Conservation (phyloP, 2,888 invertebrate genomes). For the Leptinotarsa haldemani region DNA sequence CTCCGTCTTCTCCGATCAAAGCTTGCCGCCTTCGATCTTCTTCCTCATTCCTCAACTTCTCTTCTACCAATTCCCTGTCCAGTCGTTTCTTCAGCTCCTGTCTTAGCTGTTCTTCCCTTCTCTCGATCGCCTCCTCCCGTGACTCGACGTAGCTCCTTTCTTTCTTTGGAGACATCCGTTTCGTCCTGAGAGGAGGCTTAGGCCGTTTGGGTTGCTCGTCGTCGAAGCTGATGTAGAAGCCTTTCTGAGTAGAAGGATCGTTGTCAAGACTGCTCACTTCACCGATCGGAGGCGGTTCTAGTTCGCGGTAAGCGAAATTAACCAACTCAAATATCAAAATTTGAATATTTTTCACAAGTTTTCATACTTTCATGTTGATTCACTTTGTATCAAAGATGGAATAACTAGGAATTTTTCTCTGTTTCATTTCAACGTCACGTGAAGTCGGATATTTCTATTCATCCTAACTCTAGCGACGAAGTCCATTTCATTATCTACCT, state of each 20-base stretch:
- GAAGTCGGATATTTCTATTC: too few relatives aligned
- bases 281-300: conserved; percentile 57
- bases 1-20: conserved; percentile 60
- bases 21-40: conserved; percentile 63
- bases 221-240: conserved; percentile 95
- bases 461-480: too few relatives aligned
- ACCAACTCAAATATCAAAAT: too few relatives aligned
- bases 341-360: too few relatives aligned
- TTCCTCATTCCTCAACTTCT: conserved; percentile 64
- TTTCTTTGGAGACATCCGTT: conserved; percentile 82
- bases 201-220: conserved; percentile 88
- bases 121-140: conserved; percentile 49
- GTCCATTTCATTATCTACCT: not conserved
- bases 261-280: conserved; percentile 67
- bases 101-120: conserved; percentile 52
- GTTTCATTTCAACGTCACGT: too few relatives aligned
- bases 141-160: conserved; percentile 66
- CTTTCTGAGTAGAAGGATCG: conserved; percentile 75
- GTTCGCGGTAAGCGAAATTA: too few relatives aligned
- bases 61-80: conserved; percentile 67
- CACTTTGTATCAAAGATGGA: too few relatives aligned
- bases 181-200: conserved; percentile 85
- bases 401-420: too few relatives aligned
- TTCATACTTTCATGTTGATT: too few relatives aligned
- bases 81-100: conserved; percentile 62